A percentile compares a stretch with the other conserved stretches of the same genome.
phyloP scores from a whole-genome alignment of 2,888 invertebrate species.

The Pristionchus japonicus region DNA sequence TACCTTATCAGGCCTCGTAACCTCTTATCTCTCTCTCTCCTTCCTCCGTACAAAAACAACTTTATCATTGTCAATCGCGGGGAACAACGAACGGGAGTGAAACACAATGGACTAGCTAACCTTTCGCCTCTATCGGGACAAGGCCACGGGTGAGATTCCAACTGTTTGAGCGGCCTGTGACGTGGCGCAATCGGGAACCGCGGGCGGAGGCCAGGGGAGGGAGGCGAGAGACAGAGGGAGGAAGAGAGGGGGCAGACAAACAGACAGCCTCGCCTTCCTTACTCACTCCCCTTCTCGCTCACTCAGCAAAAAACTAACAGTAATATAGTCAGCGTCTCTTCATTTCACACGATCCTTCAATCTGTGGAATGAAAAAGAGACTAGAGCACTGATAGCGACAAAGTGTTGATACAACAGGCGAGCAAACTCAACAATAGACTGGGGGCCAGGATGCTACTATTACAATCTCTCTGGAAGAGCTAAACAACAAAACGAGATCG shows the following conservation, averaged over 20 bases:
- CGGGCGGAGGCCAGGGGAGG: not conserved
- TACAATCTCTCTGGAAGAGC: not conserved
- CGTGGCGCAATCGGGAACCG: conserved; percentile 17
- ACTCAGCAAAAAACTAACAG: conserved; percentile 33
- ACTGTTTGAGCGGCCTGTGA: not conserved
- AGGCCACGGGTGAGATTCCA: not conserved
- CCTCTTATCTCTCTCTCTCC: not conserved
- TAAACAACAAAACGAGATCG: not conserved
- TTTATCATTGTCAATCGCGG: conserved; percentile 1
- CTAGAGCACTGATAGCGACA: no score
- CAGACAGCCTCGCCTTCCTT: not conserved
- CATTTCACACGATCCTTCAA: no score
- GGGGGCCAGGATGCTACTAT: not conserved
- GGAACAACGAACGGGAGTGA: not conserved
- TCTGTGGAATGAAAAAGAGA: no score
- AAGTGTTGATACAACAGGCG: not conserved
- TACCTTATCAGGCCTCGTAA: not conserved
- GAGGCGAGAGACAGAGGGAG: not conserved
- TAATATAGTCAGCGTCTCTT: no score
- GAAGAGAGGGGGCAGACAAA: not conserved
- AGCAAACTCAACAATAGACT: not conserved
- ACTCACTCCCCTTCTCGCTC: not conserved
- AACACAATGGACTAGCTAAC: not conserved
- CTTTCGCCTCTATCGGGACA: not conserved
- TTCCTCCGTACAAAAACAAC: not conserved